Conservation (phyloP, 2,113 vertebrate genomes). For the Anarrhichthys ocellatus region DNA sequence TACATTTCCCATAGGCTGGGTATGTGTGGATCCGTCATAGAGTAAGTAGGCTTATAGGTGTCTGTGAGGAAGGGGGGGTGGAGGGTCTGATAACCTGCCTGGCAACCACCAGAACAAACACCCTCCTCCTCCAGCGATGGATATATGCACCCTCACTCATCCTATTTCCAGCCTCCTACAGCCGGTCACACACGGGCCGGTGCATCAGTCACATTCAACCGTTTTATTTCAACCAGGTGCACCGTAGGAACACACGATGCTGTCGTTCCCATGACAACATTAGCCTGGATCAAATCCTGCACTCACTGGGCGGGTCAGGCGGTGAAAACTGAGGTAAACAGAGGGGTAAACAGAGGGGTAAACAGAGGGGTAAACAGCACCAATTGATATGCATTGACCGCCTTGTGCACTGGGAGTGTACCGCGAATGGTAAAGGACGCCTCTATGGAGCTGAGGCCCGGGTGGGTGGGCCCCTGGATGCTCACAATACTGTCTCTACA, state of each 20-base stretch:
- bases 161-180: slow-evolving; percentile 6
- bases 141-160: slow-evolving; percentile 42
- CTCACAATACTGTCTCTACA: neutral
- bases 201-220: slow-evolving; percentile 22
- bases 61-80: neutral
- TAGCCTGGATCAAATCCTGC: slow-evolving; percentile 48
- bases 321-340: slow-evolving; percentile 53
- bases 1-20: slow-evolving; percentile 28
- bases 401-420: neutral
- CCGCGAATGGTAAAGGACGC: slow-evolving; percentile 22
- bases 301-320: slow-evolving; percentile 62
- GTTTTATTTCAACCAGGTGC: slow-evolving; percentile 34
- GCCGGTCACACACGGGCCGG: slow-evolving; percentile 13
- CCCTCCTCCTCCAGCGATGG: slow-evolving; percentile 42
- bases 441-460: slow-evolving; percentile 38
- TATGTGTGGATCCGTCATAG: slow-evolving; percentile 44
- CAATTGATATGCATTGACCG: neutral
- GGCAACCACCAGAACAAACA: slow-evolving; percentile 79
- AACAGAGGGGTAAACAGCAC: neutral
- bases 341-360: neutral
- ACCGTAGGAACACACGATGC: slow-evolving; percentile 60
- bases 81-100: slow-evolving; percentile 75
- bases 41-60: slow-evolving; percentile 24
- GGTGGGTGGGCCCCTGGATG: slow-evolving; percentile 44
- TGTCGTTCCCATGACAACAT: slow-evolving; percentile 82